phyloP scores from a whole-genome alignment of 2,888 invertebrate genomes.

The Acutogordius australiensis region DNA sequence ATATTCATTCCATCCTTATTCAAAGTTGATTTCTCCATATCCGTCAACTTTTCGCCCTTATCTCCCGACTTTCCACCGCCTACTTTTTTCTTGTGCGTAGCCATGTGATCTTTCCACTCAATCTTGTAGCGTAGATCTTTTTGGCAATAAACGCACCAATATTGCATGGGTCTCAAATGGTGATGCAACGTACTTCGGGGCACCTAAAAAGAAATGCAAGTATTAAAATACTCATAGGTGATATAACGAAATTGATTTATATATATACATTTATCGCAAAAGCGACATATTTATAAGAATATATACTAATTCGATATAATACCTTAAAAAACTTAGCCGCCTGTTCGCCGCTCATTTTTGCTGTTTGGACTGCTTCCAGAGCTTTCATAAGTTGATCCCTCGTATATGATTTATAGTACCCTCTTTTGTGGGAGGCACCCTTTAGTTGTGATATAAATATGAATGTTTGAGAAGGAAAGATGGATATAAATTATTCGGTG shows the following conservation, averaged over 20 bases:
- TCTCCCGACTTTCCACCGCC: not conserved
- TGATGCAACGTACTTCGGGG: conserved; percentile 10
- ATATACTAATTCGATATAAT: not conserved
- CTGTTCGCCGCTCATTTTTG: conserved; percentile 12
- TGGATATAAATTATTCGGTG: no score
- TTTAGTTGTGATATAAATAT: no score
- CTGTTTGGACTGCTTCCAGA: conserved; percentile 10
- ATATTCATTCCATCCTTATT: no score
- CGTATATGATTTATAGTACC: conserved; percentile 7
- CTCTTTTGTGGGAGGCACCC: conserved; percentile 2
- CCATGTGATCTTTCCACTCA: conserved; percentile 11
- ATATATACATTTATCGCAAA: no score
- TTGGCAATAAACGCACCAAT: conserved; percentile 11
- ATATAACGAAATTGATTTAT: no score
- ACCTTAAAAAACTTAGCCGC: conserved; percentile 11
- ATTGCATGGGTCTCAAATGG: conserved; percentile 11
- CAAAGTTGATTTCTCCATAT: no score
- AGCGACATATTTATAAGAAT: not conserved
- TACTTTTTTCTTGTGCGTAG: conserved; percentile 5
- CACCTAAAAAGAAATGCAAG: conserved; percentile 4
- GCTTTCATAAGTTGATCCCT: conserved; percentile 8
- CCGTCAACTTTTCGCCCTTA: no score
- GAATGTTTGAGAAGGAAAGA: no score
- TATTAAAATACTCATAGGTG: no score
- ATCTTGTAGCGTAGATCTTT: conserved; percentile 2